Percentiles rank a stretch among this genome's conserved stretches.
These are phyloP conservation scores for Malthinus flaveolus DNA, from an alignment of 2,888 invertebrate genomes.

Conservation along the genomic window DNA sequence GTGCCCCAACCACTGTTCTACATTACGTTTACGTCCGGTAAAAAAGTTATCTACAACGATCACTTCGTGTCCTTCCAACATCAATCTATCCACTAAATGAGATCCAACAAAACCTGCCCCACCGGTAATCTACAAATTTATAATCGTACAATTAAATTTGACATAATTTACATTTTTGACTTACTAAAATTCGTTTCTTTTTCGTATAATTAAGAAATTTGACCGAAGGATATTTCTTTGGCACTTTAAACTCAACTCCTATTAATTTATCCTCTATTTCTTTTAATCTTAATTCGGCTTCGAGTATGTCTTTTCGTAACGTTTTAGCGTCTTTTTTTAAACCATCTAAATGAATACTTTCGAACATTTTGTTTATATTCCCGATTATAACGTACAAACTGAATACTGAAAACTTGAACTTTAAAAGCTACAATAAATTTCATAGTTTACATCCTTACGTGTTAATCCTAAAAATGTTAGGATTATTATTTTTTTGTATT, in stretches of 20 bases:
- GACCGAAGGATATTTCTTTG: conserved; percentile 87
- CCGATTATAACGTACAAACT: not conserved
- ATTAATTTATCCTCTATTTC: conserved; percentile 74
- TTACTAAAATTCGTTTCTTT: conserved; percentile 88
- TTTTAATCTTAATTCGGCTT: conserved; percentile 66
- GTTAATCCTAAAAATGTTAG: not conserved
- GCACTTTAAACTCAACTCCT: conserved; percentile 71
- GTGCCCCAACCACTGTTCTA: conserved; percentile 99
- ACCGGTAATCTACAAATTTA: conserved; percentile 82
- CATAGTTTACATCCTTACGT: not conserved
- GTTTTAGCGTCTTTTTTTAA: conserved; percentile 38
- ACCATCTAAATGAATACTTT: not conserved
- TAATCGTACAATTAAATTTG: conserved; percentile 9
- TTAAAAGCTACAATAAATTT: too few relatives aligned
- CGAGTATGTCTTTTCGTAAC: conserved; percentile 56
- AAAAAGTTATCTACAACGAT: conserved; percentile 98
- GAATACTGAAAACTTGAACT: not conserved
- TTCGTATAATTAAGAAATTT: conserved; percentile 90
- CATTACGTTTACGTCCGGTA: conserved; percentile 94
- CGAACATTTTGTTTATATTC: not conserved
- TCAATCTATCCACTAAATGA: conserved; percentile 92
- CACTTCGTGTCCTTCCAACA: conserved; percentile 95
- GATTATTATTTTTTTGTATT: not conserved
- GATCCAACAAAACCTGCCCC: conserved; percentile 99
- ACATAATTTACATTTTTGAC: conserved; percentile 1